Conservation (phyloP, 1,140 invertebrate genomes). For the Hormaphis cornu region DNA sequence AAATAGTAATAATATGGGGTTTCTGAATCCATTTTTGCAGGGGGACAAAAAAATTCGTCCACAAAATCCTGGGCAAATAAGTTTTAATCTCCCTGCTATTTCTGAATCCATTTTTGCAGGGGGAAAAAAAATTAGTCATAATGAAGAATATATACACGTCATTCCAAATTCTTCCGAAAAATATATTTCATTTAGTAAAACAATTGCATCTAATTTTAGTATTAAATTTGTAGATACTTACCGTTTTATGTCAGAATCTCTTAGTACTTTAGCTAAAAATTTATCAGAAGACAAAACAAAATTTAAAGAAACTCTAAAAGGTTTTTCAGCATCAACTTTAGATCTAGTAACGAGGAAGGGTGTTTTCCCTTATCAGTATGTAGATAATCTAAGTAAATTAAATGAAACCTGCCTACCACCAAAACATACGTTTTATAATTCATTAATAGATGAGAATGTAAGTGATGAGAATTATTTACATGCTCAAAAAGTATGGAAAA, state of each 20-base stretch:
- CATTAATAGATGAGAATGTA: conserved; percentile 40
- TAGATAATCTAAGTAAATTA: conserved; percentile 37
- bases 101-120: no score
- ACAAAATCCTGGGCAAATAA: no score
- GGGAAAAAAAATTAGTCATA: neutral
- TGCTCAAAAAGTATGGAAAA: conserved; percentile 35
- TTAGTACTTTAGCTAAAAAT: neutral
- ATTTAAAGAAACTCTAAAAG: neutral
- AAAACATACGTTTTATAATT: conserved; percentile 41
- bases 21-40: no score
- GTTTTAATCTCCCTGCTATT: no score
- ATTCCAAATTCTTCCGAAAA: neutral
- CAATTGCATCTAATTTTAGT: neutral
- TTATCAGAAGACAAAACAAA: no score
- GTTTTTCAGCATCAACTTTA: conserved; percentile 6
- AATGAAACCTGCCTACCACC: conserved; percentile 39
- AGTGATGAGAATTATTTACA: conserved; percentile 42
- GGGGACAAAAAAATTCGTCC: no score
- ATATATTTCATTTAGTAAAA: neutral
- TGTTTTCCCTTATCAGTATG: conserved; percentile 39
- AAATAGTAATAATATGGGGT: no score
- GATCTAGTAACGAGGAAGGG: conserved; percentile 35
- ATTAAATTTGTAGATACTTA: conserved; percentile 36
- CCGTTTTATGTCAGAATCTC: conserved; percentile 32
- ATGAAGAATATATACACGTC: neutral